A percentile compares a stretch with the other conserved stretches of the same genome.
Conservation (phyloP, 2,113 vertebrate genomes). For the Saimiri boliviensis region DNA sequence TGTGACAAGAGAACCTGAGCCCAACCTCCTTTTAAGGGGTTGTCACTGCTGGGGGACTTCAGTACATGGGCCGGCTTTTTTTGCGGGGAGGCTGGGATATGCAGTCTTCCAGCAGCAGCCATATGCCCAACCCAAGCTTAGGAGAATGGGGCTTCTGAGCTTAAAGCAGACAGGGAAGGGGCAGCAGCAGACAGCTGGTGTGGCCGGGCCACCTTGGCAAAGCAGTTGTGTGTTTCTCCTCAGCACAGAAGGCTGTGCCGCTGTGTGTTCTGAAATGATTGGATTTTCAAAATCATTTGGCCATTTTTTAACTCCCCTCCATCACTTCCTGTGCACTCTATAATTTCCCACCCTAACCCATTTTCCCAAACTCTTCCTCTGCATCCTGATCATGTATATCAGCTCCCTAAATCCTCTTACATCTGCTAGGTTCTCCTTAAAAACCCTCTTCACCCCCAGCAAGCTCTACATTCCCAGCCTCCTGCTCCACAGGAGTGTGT, state of each 20-base stretch:
- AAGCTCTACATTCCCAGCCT: neutral
- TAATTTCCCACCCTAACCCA: neutral
- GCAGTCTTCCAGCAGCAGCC: neutral
- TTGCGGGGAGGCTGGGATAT: neutral
- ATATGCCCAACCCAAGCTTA: too few species aligned
- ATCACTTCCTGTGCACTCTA: neutral
- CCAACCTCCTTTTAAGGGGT: neutral
- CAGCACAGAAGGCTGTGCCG: neutral
- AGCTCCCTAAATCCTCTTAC: neutral
- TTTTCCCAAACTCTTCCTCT: neutral
- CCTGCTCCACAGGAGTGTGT: neutral
- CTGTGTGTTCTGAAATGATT: neutral
- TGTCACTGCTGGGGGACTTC: neutral
- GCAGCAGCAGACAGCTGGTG: too few species aligned
- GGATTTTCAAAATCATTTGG: neutral
- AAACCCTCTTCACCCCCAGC: neutral
- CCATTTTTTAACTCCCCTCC: neutral
- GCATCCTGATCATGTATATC: neutral
- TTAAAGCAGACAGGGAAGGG: neutral
- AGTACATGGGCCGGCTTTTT: rapidly evolving
- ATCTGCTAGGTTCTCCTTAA: neutral
- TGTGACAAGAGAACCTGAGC: too few species aligned
- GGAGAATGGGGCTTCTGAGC: neutral
- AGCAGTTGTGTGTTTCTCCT: neutral
- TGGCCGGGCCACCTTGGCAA: neutral